Evolutionary conservation across 2,888 invertebrate genomes (phyloP), one percentile per base, ranked within the genome.

Genomic region (Oxycera nigricornis): DNA sequence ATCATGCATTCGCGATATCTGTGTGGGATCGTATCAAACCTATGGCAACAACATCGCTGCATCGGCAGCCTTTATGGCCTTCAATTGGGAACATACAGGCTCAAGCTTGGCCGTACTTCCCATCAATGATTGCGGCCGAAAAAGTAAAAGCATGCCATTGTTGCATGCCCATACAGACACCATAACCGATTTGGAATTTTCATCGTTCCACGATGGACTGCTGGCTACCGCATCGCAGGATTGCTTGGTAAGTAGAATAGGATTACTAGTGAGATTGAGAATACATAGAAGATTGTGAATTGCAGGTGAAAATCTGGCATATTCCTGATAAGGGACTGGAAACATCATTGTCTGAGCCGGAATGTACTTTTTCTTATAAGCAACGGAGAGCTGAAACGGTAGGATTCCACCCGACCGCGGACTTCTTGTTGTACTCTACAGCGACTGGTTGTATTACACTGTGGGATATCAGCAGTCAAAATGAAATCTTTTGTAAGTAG

Each of bases 1-100:
- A 88, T 93, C 94, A 84, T 91, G 87, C 78, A 90, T 94, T 79
- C 90, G 94, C 79, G 97, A 97, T 84, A 90, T 98, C 79, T 92
- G 92, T 81, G 94, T 97, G 75, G 96, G 96, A 30, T 95, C 94
- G 35, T 94, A 97, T 85, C 95, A 95, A 83, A 96, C 96, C 20
- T 96, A 94, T 87, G 96, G 97, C 75, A 97, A 97, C 85, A 97
- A 96, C 85, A 96, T 98, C 81, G 91, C 95, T 81, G 94, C 96
- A 26, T 96, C 96, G 6, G 94, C 94, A 17, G 92, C 93, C 9
- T 96, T 96, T 83, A 94, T 97, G 92, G 97, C 96, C 17, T 98
- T 97, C 83, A 96, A 96, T 84, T 94, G 95, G 88, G 97, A 97
- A 85, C 94, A 95, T 82, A 93, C 93, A 79, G 94, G 96, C 30